A percentile compares a stretch with the other conserved stretches of the same genome.
phyloP scores from a whole-genome alignment of 2,888 invertebrate species.

The Leptothorax acervorum region DNA sequence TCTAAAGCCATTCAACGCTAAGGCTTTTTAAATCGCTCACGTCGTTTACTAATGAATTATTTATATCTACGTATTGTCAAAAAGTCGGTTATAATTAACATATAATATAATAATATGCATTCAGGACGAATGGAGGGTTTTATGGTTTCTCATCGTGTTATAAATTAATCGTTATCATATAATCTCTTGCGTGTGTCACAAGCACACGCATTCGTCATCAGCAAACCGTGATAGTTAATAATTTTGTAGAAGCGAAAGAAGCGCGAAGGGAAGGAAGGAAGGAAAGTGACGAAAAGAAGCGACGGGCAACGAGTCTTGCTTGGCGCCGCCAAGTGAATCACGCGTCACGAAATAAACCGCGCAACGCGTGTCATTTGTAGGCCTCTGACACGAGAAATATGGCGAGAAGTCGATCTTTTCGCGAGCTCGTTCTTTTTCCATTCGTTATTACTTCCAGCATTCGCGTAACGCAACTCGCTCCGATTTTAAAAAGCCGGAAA shows the following conservation, averaged over 20 bases:
- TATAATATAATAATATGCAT: background rate
- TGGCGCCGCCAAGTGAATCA: slow-evolving; percentile 79
- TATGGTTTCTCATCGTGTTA: background rate
- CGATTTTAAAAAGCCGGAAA: slow-evolving; percentile 20
- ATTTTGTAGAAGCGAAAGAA: slow-evolving; percentile 23
- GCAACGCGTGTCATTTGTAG: slow-evolving; percentile 50
- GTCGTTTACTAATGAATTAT: slow-evolving; percentile 28
- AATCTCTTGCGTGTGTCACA: background rate
- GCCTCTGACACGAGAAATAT: slow-evolving; percentile 52
- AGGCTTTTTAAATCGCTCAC: slow-evolving; percentile 9
- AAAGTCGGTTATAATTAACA: background rate
- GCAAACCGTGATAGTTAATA: background rate
- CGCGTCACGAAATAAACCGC: slow-evolving; percentile 76
- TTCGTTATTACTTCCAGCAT: slow-evolving; percentile 19
- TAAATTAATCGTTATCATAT: slow-evolving; percentile 11
- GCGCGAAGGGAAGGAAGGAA: slow-evolving; percentile 46
- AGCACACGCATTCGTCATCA: background rate
- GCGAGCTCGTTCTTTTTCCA: slow-evolving; percentile 26
- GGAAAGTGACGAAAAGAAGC: slow-evolving; percentile 69
- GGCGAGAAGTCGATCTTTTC: slow-evolving; percentile 44
- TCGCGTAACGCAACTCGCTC: slow-evolving; percentile 8
- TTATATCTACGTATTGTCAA: background rate
- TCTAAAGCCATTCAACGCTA: background rate
- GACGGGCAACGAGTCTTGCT: slow-evolving; percentile 65
- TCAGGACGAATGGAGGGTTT: background rate